A percentile compares a stretch with the other conserved stretches of the same genome.
These are phyloP conservation scores for Gadus chalcogrammus DNA, from an alignment of 2,113 vertebrate species.

Conservation along the genomic window DNA sequence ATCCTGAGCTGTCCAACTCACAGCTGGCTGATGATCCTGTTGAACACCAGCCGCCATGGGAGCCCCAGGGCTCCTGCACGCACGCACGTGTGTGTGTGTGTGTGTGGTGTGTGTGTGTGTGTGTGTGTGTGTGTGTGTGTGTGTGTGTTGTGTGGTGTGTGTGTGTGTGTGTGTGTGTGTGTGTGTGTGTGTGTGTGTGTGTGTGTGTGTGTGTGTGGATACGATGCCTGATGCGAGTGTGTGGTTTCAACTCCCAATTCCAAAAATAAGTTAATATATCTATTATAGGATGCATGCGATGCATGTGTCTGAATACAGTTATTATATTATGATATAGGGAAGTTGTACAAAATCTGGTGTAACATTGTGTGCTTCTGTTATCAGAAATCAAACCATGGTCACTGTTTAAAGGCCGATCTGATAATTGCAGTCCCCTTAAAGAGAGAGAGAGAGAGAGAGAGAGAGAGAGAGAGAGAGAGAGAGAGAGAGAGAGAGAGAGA, in stretches of 20 bases:
- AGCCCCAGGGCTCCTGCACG: constrained; percentile 57
- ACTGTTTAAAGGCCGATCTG: no score
- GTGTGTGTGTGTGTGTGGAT: constrained; percentile 38
- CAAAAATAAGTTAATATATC: no score
- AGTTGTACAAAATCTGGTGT: background rate
- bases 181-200: constrained; percentile 39
- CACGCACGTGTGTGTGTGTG: constrained; percentile 32
- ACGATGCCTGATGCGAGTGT: constrained; percentile 44
- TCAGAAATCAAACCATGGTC: no score
- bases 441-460: background rate
- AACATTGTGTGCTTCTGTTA: constrained; percentile 31
- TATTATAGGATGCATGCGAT: no score
- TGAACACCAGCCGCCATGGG: constrained; percentile 74
- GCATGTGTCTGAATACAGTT: no score
- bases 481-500: constrained; percentile 13
- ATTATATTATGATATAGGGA: constrained; percentile 27
- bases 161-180: constrained; percentile 39
- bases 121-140: constrained; percentile 39
- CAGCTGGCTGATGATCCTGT: constrained; percentile 83
- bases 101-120: constrained; percentile 52
- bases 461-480: constrained; percentile 1
- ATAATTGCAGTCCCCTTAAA: background rate
- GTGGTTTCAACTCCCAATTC: background rate
- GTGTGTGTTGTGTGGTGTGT: constrained; percentile 33
- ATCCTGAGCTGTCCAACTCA: constrained; percentile 78